Percentiles rank a stretch among this genome's conserved stretches.
Conservation (phyloP, 2,113 vertebrate genomes). For the Mola mola region DNA sequence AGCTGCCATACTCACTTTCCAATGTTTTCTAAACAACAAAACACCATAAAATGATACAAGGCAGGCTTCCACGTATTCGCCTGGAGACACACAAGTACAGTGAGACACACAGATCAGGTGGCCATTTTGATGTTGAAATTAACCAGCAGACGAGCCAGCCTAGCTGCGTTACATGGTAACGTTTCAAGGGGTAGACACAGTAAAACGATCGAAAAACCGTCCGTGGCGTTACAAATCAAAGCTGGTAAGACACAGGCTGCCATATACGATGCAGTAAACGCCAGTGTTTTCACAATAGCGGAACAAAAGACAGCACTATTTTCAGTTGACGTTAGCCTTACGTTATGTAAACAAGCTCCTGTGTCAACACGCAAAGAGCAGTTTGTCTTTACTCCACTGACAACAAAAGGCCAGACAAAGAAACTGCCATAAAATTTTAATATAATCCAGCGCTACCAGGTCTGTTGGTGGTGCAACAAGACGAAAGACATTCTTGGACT, state of each 20-base stretch:
- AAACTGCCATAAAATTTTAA: slow-evolving; percentile 25
- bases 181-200: slow-evolving; percentile 43
- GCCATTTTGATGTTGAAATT: slow-evolving; percentile 81
- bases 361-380: slow-evolving; percentile 62
- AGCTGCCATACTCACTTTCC: slow-evolving; percentile 9
- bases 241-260: not conserved
- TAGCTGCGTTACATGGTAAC: slow-evolving; percentile 45
- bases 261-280: slow-evolving; percentile 15
- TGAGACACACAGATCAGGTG: slow-evolving; percentile 73
- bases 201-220: slow-evolving; percentile 18
- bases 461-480: slow-evolving; percentile 34
- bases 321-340: slow-evolving; percentile 63
- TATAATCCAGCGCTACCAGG: slow-evolving; percentile 16
- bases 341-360: slow-evolving; percentile 77
- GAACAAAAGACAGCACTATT: slow-evolving; percentile 73
- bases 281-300: slow-evolving; percentile 20
- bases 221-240: not conserved
- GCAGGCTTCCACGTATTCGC: slow-evolving; percentile 19
- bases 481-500: slow-evolving; percentile 41
- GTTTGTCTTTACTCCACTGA: slow-evolving; percentile 36
- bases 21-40: not conserved
- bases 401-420: slow-evolving; percentile 62
- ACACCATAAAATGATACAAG: slow-evolving; percentile 4
- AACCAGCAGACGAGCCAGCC: slow-evolving; percentile 65
- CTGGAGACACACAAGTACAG: slow-evolving; percentile 61